Percentiles rank a stretch among this genome's conserved stretches.
Evolutionary conservation across 2,113 vertebrate species (phyloP).

Genomic region (Narcine bancroftii): DNA sequence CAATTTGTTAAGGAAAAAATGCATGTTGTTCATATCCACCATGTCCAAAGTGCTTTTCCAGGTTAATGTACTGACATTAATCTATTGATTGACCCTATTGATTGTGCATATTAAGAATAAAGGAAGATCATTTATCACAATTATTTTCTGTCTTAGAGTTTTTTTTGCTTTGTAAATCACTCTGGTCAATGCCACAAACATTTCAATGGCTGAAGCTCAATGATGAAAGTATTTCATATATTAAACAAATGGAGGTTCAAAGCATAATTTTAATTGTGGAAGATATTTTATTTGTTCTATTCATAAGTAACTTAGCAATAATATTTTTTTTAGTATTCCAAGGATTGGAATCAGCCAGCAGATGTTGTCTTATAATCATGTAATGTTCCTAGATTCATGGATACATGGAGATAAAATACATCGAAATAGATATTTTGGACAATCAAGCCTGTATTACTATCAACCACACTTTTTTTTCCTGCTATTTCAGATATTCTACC

Average conservation of each 20-base stretch:
- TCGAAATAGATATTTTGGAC: too few species aligned
- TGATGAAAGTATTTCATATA: not conserved
- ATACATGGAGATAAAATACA: too few species aligned
- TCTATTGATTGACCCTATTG: slow-evolving; percentile 13
- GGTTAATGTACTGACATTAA: slow-evolving; percentile 17
- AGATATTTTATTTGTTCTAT: not conserved
- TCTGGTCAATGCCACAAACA: not conserved
- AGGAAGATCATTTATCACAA: not conserved
- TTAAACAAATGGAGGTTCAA: not conserved
- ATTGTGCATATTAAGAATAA: not conserved
- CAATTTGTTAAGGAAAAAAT: not conserved
- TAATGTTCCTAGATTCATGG: too few species aligned
- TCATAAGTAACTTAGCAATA: too few species aligned
- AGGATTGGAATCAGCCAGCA: not conserved
- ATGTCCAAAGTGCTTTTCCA: not conserved
- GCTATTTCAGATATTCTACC: not conserved
- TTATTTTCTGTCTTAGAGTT: not conserved
- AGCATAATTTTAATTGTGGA: not conserved
- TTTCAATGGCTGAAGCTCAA: not conserved
- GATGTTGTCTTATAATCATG: not conserved
- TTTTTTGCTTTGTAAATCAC: not conserved
- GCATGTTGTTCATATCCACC: not conserved
- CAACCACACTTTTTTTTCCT: not conserved
- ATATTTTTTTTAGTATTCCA: not conserved
- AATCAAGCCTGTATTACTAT: too few species aligned